A percentile compares a stretch with the other conserved stretches of the same genome.
Conservation (phyloP, 1,140 invertebrate species). For the Scaptomyza montana region DNA sequence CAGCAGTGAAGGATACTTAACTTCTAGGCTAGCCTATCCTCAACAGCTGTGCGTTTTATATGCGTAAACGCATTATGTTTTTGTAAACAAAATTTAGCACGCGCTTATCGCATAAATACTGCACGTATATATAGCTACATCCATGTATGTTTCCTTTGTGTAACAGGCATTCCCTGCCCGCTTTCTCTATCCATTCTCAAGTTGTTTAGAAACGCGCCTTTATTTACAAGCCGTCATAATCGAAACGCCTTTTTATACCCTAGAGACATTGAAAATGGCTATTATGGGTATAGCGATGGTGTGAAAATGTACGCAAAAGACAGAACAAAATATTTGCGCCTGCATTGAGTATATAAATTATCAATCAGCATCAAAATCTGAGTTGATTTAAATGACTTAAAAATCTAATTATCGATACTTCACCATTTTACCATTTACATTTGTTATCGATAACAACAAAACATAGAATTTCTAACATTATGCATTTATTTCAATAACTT, state of each 20-base stretch:
- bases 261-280: too few relatives aligned
- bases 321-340: too few relatives aligned
- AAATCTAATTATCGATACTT: too few relatives aligned
- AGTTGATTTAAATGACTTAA: too few relatives aligned
- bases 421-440: too few relatives aligned
- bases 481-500: too few relatives aligned
- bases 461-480: too few relatives aligned
- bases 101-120: slow-evolving; percentile 55
- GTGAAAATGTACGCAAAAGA: too few relatives aligned
- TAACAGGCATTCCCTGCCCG: not conserved
- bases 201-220: slow-evolving; percentile 40
- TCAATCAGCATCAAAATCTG: too few relatives aligned
- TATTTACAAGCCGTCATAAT: slow-evolving; percentile 43
- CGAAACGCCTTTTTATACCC: slow-evolving; percentile 11
- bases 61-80: slow-evolving; percentile 36
- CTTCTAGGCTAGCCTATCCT: not conserved
- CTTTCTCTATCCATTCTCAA: slow-evolving; percentile 34
- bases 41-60: slow-evolving; percentile 31
- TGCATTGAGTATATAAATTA: too few relatives aligned
- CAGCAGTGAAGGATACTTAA: slow-evolving; percentile 13
- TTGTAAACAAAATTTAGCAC: slow-evolving; percentile 49
- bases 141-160: slow-evolving; percentile 14
- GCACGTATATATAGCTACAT: slow-evolving; percentile 5
- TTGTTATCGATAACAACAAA: too few relatives aligned
- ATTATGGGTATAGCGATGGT: too few relatives aligned